Percentiles rank a stretch among this genome's conserved stretches.
phyloP scores from a whole-genome alignment of 2,888 invertebrate genomes.

The Acronicta leporina region DNA sequence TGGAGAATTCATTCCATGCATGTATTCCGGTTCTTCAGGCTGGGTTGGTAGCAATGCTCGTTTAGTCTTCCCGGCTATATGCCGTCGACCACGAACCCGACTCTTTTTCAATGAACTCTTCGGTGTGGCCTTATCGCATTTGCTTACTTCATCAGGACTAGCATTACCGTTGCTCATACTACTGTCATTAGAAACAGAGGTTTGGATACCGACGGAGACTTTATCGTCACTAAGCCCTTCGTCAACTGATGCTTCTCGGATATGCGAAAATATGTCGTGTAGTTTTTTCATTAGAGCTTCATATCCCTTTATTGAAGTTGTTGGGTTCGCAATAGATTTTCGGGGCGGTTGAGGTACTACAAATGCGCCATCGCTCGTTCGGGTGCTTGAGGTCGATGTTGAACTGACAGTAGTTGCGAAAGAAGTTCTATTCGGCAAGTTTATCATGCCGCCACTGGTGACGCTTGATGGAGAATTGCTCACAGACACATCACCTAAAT shows the following conservation, averaged over 20 bases:
- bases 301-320: slow-evolving; percentile 81
- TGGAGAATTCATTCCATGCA: slow-evolving; percentile 84
- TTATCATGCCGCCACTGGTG: slow-evolving; percentile 82
- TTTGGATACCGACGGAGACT: slow-evolving; percentile 80
- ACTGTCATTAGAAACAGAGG: slow-evolving; percentile 71
- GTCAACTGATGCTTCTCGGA: slow-evolving; percentile 73
- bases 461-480: slow-evolving; percentile 85
- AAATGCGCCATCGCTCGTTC: slow-evolving; percentile 85
- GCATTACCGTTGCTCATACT: slow-evolving; percentile 80
- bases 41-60: slow-evolving; percentile 82
- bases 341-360: slow-evolving; percentile 85
- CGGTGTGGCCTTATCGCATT: slow-evolving; percentile 84
- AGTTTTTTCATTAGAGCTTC: slow-evolving; percentile 81
- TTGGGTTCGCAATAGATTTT: slow-evolving; percentile 78
- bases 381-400: slow-evolving; percentile 77
- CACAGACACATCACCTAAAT: slow-evolving; percentile 81
- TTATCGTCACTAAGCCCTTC: slow-evolving; percentile 77
- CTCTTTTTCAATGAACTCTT: slow-evolving; percentile 87
- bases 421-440: slow-evolving; percentile 80
- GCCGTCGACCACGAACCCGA: slow-evolving; percentile 80
- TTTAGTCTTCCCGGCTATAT: slow-evolving; percentile 81
- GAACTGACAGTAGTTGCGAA: slow-evolving; percentile 83
- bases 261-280: slow-evolving; percentile 82
- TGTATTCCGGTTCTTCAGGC: slow-evolving; percentile 80
- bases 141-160: slow-evolving; percentile 80